Conservation (phyloP, 2,888 invertebrate genomes). For the Coleophora flavipennella region DNA sequence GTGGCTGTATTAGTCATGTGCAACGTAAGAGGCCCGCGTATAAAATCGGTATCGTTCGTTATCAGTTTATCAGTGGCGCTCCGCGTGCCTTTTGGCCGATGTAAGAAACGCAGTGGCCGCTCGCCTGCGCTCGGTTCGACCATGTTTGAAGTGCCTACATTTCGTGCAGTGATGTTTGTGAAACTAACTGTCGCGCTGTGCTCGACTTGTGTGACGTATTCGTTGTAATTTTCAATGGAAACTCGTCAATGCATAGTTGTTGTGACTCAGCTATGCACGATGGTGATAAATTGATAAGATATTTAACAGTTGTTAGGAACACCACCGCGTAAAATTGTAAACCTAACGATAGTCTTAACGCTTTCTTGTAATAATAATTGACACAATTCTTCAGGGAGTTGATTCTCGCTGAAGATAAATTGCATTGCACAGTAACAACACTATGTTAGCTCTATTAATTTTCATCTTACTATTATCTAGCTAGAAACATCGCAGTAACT, state of each 20-base stretch:
- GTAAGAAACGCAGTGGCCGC: constrained; percentile 44
- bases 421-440: too few species aligned
- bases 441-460: too few species aligned
- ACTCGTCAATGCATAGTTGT: neutral
- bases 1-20: constrained; percentile 20
- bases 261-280: too few species aligned
- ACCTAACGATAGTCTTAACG: too few species aligned
- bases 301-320: too few species aligned
- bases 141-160: constrained; percentile 6
- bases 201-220: constrained; percentile 27
- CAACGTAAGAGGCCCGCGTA: constrained; percentile 39
- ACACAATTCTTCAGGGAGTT: too few species aligned
- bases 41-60: constrained; percentile 55
- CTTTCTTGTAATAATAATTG: too few species aligned
- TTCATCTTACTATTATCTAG: neutral
- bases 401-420: too few species aligned
- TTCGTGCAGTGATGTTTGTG: constrained; percentile 18
- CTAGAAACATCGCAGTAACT: neutral
- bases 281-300: too few species aligned
- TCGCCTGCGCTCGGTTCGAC: constrained; percentile 39
- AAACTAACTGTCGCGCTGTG: constrained; percentile 26
- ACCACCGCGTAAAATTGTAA: too few species aligned
- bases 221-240: neutral
- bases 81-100: constrained; percentile 51
- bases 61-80: constrained; percentile 65